These are phyloP conservation scores for Antheraea mylitta DNA, from an alignment of 1,140 invertebrate species.

Conservation along the genomic window DNA sequence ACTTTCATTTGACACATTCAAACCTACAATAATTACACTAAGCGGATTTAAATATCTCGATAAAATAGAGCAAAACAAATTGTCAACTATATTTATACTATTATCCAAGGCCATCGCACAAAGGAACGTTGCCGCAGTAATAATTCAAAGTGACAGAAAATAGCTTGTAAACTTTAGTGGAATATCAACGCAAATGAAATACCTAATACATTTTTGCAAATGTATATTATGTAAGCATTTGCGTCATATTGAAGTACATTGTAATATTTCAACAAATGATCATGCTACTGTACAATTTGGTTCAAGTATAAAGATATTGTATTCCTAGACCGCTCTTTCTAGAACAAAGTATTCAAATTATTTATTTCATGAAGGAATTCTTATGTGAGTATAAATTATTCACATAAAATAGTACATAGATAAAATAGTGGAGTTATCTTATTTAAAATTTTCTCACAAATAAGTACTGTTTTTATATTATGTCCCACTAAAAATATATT, in stretches of 20 bases:
- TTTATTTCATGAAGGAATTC: no score
- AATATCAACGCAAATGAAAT: not conserved
- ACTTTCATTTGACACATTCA: no score
- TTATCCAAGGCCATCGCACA: constrained; percentile 1
- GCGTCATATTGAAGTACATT: constrained; percentile 3
- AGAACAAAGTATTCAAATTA: no score
- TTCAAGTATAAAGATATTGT: not conserved
- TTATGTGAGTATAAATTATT: no score
- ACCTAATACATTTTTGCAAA: not conserved
- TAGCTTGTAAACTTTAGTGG: not conserved
- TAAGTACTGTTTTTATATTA: no score
- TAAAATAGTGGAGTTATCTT: no score
- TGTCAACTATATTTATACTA: not conserved
- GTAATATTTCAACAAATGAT: constrained; percentile 21
- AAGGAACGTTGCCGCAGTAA: constrained; percentile 3
- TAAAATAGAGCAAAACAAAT: not conserved
- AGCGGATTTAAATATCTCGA: not conserved
- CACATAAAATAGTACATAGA: no score
- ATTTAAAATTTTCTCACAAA: no score
- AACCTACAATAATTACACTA: no score
- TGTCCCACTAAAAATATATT: no score
- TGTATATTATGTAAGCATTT: not conserved
- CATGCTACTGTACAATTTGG: not conserved
- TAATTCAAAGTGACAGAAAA: constrained; percentile 7
- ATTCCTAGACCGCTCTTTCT: not conserved